phyloP scores from a whole-genome alignment of 2,113 vertebrate genomes.

The Strix uralensis region DNA sequence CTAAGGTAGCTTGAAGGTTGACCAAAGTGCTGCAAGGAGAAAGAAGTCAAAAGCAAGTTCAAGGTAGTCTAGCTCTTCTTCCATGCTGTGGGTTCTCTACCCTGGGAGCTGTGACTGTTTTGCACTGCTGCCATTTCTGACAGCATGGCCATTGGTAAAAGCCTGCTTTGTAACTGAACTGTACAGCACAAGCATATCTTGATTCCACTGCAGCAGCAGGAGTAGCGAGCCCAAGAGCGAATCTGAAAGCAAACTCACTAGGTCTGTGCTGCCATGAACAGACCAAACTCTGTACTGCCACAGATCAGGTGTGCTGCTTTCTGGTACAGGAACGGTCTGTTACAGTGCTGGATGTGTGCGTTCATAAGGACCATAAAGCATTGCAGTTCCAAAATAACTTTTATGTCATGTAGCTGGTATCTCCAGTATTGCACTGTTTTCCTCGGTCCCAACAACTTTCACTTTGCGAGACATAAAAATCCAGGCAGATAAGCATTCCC shows the following conservation, averaged over 20 bases:
- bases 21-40: neutral
- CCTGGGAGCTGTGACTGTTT: neutral
- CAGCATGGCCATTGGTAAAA: neutral
- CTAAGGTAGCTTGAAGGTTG: neutral
- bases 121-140: neutral
- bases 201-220: neutral
- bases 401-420: accelerated
- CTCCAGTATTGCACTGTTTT: neutral
- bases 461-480: neutral
- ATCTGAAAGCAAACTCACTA: neutral
- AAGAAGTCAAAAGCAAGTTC: neutral
- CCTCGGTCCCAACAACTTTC: neutral
- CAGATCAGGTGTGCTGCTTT: neutral
- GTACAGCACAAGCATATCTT: accelerated
- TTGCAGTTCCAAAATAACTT: neutral
- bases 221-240: neutral
- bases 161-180: neutral
- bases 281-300: neutral
- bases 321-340: neutral
- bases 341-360: neutral
- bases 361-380: neutral
- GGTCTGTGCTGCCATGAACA: neutral
- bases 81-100: neutral
- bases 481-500: neutral
- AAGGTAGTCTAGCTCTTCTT: neutral